Conservation (phyloP, 2,113 vertebrate genomes). For the Probosciger aterrimus region DNA sequence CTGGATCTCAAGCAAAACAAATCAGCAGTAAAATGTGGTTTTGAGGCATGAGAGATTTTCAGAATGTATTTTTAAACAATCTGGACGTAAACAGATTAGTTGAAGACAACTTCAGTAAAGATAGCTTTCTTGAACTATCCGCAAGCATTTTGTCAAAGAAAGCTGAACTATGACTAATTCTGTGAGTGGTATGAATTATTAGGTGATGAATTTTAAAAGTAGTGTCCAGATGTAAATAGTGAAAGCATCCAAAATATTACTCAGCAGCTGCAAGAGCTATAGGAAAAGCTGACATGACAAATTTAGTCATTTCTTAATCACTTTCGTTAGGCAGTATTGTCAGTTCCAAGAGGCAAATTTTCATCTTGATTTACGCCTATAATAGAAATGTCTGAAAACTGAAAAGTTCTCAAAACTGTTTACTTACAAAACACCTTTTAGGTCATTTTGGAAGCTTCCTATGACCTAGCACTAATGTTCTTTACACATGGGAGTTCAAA, state of each 20-base stretch:
- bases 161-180: slow-evolving; percentile 63
- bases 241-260: slow-evolving; percentile 73
- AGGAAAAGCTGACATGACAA: slow-evolving; percentile 75
- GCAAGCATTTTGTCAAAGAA: slow-evolving; percentile 61
- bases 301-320: slow-evolving; percentile 76
- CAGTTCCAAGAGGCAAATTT: slow-evolving; percentile 72
- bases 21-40: background rate
- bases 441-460: slow-evolving; percentile 49
- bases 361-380: slow-evolving; percentile 66
- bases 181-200: slow-evolving; percentile 69
- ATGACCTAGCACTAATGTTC: slow-evolving; percentile 2
- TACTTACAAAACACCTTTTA: slow-evolving; percentile 70
- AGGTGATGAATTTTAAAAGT: slow-evolving; percentile 75
- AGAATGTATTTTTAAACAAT: slow-evolving; percentile 32
- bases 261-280: slow-evolving; percentile 75
- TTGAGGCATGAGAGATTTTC: background rate
- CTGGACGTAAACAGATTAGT: background rate
- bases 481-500: background rate
- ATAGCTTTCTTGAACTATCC: slow-evolving; percentile 22
- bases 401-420: slow-evolving; percentile 62
- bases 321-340: slow-evolving; percentile 73
- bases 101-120: slow-evolving; percentile 29
- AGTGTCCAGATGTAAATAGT: slow-evolving; percentile 76
- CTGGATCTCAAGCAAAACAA: background rate
- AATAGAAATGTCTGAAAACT: slow-evolving; percentile 70